These are phyloP conservation scores for Aphaenogaster rudis DNA, from an alignment of 1,140 invertebrate genomes.

Conservation along the genomic window DNA sequence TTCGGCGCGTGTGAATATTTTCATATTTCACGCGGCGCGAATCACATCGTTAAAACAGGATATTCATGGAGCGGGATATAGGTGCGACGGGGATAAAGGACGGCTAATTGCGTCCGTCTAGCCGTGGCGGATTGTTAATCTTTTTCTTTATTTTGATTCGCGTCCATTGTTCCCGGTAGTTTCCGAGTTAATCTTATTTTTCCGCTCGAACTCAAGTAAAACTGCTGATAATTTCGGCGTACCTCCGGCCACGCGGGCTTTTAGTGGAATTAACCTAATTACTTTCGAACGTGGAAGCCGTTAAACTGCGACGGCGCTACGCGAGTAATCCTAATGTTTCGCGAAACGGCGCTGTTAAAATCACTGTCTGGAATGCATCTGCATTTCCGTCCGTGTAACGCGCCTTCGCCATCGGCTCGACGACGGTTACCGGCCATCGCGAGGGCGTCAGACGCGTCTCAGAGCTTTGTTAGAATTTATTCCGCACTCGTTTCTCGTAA, in stretches of 20 bases:
- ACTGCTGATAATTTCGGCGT: constrained; percentile 68
- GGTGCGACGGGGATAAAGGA: neutral
- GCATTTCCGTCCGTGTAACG: constrained; percentile 61
- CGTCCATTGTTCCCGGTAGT: constrained; percentile 22
- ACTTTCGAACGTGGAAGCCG: constrained; percentile 72
- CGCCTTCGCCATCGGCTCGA: constrained; percentile 24
- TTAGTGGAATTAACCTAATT: constrained; percentile 76
- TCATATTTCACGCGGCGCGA: constrained; percentile 34
- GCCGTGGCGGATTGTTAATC: constrained; percentile 34
- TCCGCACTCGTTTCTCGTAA: constrained; percentile 68
- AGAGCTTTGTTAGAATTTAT: constrained; percentile 72
- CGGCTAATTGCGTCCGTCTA: constrained; percentile 14
- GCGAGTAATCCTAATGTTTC: constrained; percentile 74
- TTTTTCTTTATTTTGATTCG: constrained; percentile 40
- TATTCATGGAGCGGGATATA: neutral
- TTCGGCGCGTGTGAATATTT: constrained; percentile 35
- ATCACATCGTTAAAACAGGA: neutral
- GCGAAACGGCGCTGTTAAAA: constrained; percentile 74
- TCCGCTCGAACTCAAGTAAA: constrained; percentile 28
- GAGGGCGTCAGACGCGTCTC: constrained; percentile 19
- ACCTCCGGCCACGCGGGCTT: constrained; percentile 63
- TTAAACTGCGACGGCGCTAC: constrained; percentile 68
- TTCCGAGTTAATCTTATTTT: constrained; percentile 66
- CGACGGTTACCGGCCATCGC: constrained; percentile 30
- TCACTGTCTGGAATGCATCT: constrained; percentile 76